Base-by-base conservation (phyloP, 92 coral and sea anemone genomes). In the Epizoanthus stellaris region DNA sequence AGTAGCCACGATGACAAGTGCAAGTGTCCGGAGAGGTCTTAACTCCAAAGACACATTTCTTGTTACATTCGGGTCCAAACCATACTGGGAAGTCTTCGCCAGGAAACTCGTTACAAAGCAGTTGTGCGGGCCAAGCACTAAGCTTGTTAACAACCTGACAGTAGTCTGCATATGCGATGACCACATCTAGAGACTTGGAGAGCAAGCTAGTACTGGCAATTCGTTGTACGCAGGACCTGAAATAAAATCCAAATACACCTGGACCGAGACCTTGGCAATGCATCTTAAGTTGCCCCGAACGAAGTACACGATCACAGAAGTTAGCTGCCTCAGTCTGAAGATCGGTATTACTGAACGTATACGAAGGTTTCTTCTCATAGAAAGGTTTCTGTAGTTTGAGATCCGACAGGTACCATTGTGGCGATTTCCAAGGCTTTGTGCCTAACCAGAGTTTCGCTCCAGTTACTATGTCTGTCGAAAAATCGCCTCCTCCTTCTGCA, bases 61-160 rank as follows among this genome's bases (percentile, higher is more conserved):
- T 85, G 76, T 88, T 82, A 73, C 94, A 91, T 16, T 68, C 69
- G 47, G 83, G 49, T 58, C 94, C 94, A 43, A 87, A 82, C 94
- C 94, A 91, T 5, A 36, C 74, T 3, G 94, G 94, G 70, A 91
- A 91, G 20, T 70, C 59, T 43, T 68, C 73, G 16, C 87, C 87
- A 13, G 89, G 70, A 45, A 88, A 91, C 36, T 74, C 84, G 72
- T 91, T 91, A 66, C 94, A 91, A 14, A 91, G 87, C 8, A 76
- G 67, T 54, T 76, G 70, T 0, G 89, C 94, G 5, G 91, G 94
- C 94, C 91, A 91, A 1, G 57, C 73, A 45, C 86, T 40, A 40
- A 85, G 74, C 4, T 61, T 74, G 12, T 87, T 60, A 45, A 88
- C 81, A 45, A 73, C 40, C 62, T 91, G 89, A 79, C 94, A 91